Evolutionary conservation across 2,797 vertebrate species (phyloP), one percentile per base, ranked within the genome.

Genomic region (Anguilla anguilla): DNA sequence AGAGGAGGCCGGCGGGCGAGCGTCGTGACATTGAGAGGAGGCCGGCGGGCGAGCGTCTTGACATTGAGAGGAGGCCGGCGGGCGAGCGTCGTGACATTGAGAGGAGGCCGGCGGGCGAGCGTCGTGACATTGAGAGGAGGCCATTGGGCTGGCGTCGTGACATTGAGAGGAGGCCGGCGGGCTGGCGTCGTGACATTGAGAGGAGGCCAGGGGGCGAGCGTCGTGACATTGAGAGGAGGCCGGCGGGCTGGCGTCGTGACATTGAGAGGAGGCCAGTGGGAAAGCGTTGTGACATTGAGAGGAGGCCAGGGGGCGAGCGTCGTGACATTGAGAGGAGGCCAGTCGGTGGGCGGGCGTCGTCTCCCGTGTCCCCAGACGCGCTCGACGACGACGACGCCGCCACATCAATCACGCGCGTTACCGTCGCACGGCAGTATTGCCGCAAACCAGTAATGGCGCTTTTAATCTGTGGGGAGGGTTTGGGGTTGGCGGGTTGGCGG

Each of bases 311-410:
- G 87, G 86, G 77, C 89, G 43, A 35, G 89, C 88, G 82, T 77
- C 87, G 22, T 91, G 93, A 92, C 89, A 89, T 88, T 92, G 91
- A 92, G 82, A 87, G 85, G 59, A 2, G 85, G 83, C 51, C 82
- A 61, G 83, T 9, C n/a, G n/a, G n/a, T n/a, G n/a, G n/a, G n/a
- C n/a, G n/a, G n/a, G 31, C 31, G 31, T 31, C 31, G 31, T 31
- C 31, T 31, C 31, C 31, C 11, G 84, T 7, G 55, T 2, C 17
- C 19, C 10, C 0, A 51, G 46, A 28, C 61, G 83, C 67, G 82
- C 90, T 85, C 17, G 61, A 55, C 81, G 86, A 35, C 86, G 81
- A 25, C 88, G 55, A 83, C 88, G 49, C 43, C 61, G 61, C 25
- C 61, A 85, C 4, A 5, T 77, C 2, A 88, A 2, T 90, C 90